A percentile compares a stretch with the other conserved stretches of the same genome.
Evolutionary conservation across 2,113 vertebrate species (phyloP).

Genomic region (Melozone crissalis): DNA sequence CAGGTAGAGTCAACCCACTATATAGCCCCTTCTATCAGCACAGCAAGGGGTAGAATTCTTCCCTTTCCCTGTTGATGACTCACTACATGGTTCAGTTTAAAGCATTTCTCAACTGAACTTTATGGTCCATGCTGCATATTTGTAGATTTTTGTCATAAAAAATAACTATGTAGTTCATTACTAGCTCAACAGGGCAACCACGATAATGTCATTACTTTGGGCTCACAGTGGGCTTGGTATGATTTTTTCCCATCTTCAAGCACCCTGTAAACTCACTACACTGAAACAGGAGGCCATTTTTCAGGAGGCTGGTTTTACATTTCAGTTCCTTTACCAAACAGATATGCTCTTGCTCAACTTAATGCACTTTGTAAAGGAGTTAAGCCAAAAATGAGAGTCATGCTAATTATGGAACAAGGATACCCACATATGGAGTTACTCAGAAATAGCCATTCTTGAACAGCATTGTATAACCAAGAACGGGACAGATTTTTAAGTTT

Average conservation of each 20-base stretch:
- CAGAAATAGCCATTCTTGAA: background rate
- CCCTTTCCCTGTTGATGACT: background rate
- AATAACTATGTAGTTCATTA: background rate
- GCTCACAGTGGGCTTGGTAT: background rate
- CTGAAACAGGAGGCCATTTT: background rate
- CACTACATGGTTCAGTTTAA: background rate
- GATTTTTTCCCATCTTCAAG: background rate
- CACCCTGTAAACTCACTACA: background rate
- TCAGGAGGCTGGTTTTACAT: background rate
- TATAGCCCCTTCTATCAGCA: background rate
- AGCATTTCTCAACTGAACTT: background rate
- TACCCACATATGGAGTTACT: background rate
- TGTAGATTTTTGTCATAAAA: background rate
- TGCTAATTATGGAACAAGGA: background rate
- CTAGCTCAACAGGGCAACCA: background rate
- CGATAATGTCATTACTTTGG: background rate
- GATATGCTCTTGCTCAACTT: background rate
- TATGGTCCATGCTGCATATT: background rate
- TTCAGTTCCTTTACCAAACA: background rate
- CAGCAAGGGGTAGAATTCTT: background rate
- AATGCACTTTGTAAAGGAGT: background rate
- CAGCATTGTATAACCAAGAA: background rate
- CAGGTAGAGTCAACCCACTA: background rate
- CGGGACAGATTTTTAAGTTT: background rate
- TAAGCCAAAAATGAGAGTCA: background rate